Evolutionary conservation across 37 sponge, comb jelly and placozoan genomes (phyloP), one percentile per base, ranked within the genome.

Genomic region (Cliona cf. orientalis): DNA sequence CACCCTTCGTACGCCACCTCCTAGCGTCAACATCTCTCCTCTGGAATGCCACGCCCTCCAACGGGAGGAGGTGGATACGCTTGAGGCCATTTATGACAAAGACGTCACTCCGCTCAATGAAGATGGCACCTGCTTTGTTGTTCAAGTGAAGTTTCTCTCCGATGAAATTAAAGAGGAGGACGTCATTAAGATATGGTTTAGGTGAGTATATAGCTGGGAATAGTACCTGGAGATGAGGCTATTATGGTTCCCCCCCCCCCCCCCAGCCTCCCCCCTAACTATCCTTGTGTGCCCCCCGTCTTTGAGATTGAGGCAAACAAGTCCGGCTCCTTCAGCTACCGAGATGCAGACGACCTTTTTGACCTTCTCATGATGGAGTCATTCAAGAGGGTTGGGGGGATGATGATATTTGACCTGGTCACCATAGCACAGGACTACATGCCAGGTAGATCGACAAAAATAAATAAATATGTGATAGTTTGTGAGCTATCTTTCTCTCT

Each of bases 111-210:
- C 45, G 2, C 77, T 84, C 34, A 83, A 83, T 63, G 74, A 83
- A n/a, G 35, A 19, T 25, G 57, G 70, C 5, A 84, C 77, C 17
- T 84, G 85, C 59, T 84, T 84, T 39, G 37, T 26, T 7, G 32
- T 84, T 28, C 14, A 49, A 7, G 43, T 84, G 25, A 75, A 58
- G 26, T 84, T 75, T 45, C 59, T 76, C 29, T 69, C 77, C 1
- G 85, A 75, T 55, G 77, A 62, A 42, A 75, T 75, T 9, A 9
- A 75, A 33, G 71, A 84, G 2, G 84, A 73, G 3, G 85, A 84
- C 36, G 85, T 75, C 70, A 84, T 84, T 35, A 84, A 46, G 41
- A 66, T 84, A 11, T 84, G 85, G 85, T 84, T 84, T 45, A 76
- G 85, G 85, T 84, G 25, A 61, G 7, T 22, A 5, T 23, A 69